phyloP scores from a whole-genome alignment of 1,140 invertebrate genomes.

The Eubasilissa regina region DNA sequence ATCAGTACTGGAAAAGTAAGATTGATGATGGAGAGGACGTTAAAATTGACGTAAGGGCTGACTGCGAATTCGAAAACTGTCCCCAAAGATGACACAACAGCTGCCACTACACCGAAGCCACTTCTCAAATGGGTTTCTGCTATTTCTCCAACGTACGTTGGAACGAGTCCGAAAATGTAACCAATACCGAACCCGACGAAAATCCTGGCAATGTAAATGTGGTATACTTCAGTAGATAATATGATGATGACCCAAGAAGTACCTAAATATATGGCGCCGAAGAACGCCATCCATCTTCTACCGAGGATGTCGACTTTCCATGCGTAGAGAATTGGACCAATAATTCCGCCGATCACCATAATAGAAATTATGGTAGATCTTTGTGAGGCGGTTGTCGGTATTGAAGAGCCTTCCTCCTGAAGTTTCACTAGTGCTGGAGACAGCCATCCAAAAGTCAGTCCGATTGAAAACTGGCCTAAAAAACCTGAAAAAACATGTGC shows the following conservation, averaged over 20 bases:
- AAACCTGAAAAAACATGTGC: constrained; percentile 14
- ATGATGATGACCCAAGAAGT: constrained; percentile 21
- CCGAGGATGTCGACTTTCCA: constrained; percentile 74
- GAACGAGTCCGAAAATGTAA: constrained; percentile 15
- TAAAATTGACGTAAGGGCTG: constrained; percentile 12
- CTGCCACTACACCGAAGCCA: neutral
- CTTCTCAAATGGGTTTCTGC: constrained; percentile 35
- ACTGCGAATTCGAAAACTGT: constrained; percentile 13
- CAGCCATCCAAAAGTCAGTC: constrained; percentile 70
- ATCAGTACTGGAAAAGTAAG: constrained; percentile 74
- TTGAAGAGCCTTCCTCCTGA: constrained; percentile 64
- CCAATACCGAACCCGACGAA: constrained; percentile 25
- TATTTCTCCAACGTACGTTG: constrained; percentile 40
- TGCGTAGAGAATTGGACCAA: constrained; percentile 68
- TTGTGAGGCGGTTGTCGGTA: constrained; percentile 72
- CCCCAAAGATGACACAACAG: neutral
- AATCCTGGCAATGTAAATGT: constrained; percentile 30
- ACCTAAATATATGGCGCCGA: neutral
- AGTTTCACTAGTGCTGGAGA: constrained; percentile 74
- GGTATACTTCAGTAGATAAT: constrained; percentile 28
- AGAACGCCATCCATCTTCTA: constrained; percentile 66
- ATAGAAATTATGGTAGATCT: constrained; percentile 77
- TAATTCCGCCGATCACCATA: constrained; percentile 68
- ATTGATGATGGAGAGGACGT: constrained; percentile 37
- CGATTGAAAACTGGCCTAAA: constrained; percentile 24